phyloP scores from a whole-genome alignment of 2,888 invertebrate species.

The Mystacides longicornis region DNA sequence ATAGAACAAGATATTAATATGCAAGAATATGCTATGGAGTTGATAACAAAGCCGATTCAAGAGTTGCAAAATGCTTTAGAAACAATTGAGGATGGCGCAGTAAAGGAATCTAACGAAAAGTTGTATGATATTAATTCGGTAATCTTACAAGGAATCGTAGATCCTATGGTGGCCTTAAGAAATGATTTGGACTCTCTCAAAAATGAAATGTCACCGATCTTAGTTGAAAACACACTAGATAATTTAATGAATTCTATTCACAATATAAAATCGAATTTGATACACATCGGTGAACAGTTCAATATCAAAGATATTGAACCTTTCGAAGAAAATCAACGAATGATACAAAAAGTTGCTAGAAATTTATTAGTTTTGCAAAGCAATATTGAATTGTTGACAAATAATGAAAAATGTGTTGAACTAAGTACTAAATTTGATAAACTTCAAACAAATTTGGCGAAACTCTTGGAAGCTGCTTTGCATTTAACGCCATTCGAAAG shows the following conservation, averaged over 20 bases:
- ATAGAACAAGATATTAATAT: constrained; percentile 17
- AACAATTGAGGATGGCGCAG: constrained; percentile 45
- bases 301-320: constrained; percentile 34
- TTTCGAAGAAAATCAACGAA: constrained; percentile 36
- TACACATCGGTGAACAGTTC: constrained; percentile 40
- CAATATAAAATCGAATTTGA: constrained; percentile 50
- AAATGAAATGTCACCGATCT: constrained; percentile 33
- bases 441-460: constrained; percentile 48
- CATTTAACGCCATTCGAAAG: constrained; percentile 37
- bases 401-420: constrained; percentile 30
- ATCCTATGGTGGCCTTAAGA: constrained; percentile 55
- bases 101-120: constrained; percentile 43
- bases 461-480: constrained; percentile 50
- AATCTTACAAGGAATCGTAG: constrained; percentile 56
- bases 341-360: constrained; percentile 38
- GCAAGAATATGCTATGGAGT: constrained; percentile 23
- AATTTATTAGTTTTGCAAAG: constrained; percentile 37
- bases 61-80: constrained; percentile 44
- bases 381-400: constrained; percentile 33
- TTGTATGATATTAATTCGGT: constrained; percentile 48
- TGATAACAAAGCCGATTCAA: constrained; percentile 37
- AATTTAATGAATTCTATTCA: constrained; percentile 50
- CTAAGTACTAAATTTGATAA: constrained; percentile 30
- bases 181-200: constrained; percentile 49
- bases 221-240: constrained; percentile 41